Evolutionary conservation across 2,888 invertebrate species (phyloP), one percentile per base, ranked within the genome.

Genomic region (Blastobasis lacticolella): DNA sequence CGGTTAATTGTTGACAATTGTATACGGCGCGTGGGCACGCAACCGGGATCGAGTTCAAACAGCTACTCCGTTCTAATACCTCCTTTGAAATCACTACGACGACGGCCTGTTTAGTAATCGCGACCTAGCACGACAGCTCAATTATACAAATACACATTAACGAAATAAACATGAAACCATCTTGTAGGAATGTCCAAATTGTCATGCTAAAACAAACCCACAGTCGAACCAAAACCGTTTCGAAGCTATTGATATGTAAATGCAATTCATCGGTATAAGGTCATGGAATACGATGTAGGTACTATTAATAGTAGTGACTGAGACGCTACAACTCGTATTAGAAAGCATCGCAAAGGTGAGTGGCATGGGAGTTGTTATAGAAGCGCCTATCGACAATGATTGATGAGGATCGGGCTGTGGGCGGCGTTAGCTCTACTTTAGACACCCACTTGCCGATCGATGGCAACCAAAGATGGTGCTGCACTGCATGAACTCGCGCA

Each of bases 1-100:
- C 77, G 73, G 72, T 80, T 86, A 79, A 87, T 87, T 84, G 78
- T 75, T 67, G 74, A 80, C 84, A 83, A 86, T 85, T 85, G 82
- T 78, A 23, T 23, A 79, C 66, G 76, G 78, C 72, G 73, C 74
- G 71, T 65, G 73, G 73, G 80, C 82, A 89, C 88, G 84, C 90
- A 83, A 80, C 75, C 75, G 69, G 66, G 64, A 64, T 73, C 71
- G 73, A 71, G 72, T 63, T 69, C 64, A 66, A 73, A 75, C 72
- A 70, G 67, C 23, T 23, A 23, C 23, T 23, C 23, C 23, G 23
- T 23, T 3, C 23, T 23, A 23, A 23, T 23, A 23, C 23, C 23
- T 23, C 23, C 23, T 23, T 23, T 23, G 3, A 23, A 23, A 23
- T 23, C 23, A 23, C 23, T 23, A 23, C 23, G 23, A 23, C 23